phyloP scores from a whole-genome alignment of 2,113 vertebrate species.

The Oenanthe oenanthe region DNA sequence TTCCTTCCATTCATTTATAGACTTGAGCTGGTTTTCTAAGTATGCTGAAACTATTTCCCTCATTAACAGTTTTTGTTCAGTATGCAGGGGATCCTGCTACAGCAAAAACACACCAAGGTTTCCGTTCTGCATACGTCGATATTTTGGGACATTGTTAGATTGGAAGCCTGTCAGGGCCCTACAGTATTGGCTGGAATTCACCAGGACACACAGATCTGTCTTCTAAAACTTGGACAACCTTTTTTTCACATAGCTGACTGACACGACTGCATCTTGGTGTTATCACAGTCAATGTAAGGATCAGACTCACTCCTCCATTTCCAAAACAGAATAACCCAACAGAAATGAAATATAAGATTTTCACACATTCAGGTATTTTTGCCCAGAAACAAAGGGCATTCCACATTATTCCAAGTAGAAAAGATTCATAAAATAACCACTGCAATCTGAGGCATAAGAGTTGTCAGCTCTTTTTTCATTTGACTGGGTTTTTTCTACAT shows the following conservation, averaged over 20 bases:
- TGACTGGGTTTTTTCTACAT: neutral
- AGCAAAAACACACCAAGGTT: neutral
- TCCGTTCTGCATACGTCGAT: neutral
- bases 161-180: neutral
- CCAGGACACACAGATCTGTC: neutral
- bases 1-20: slow-evolving; percentile 31
- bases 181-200: neutral
- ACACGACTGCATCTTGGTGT: neutral
- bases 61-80: neutral
- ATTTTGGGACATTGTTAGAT: slow-evolving; percentile 5
- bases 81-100: neutral
- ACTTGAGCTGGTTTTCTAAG: neutral
- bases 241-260: neutral
- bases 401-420: neutral
- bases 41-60: slow-evolving; percentile 20
- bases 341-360: neutral
- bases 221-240: neutral
- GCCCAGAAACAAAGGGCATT: neutral
- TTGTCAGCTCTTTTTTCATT: neutral
- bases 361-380: neutral
- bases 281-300: neutral
- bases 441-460: neutral
- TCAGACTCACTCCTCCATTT: neutral
- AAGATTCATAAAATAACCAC: neutral
- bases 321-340: neutral